Evolutionary conservation across 2,113 vertebrate species (phyloP).

Genomic region (Irena cyanogastra): DNA sequence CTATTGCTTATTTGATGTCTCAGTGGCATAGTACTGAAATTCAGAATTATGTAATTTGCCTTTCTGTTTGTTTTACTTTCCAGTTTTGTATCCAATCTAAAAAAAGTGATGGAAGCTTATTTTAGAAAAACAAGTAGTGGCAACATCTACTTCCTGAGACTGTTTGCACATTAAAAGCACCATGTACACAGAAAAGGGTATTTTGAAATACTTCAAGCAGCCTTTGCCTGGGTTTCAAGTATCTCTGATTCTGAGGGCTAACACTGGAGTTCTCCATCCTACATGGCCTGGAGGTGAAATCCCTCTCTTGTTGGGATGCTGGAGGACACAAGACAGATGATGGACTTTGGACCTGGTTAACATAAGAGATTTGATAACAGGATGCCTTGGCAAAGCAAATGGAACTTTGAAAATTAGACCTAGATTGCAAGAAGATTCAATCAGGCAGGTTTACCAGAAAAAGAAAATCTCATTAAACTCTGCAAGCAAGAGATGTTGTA

Average conservation of each 20-base stretch:
- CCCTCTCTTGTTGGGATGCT: too few relatives aligned
- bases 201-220: background rate
- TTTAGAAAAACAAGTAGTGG: background rate
- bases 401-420: too few relatives aligned
- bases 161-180: background rate
- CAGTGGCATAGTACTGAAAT: background rate
- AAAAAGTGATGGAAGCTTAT: background rate
- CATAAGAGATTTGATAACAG: too few relatives aligned
- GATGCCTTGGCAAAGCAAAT: too few relatives aligned
- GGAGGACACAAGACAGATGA: too few relatives aligned
- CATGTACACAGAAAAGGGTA: fast-evolving
- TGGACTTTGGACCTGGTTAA: too few relatives aligned
- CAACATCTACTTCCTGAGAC: background rate
- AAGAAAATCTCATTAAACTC: too few relatives aligned
- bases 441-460: too few relatives aligned
- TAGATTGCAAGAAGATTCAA: too few relatives aligned
- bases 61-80: background rate
- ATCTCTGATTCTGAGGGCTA: background rate
- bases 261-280: background rate
- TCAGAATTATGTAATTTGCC: background rate
- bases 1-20: background rate
- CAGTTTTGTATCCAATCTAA: background rate
- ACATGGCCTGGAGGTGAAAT: background rate
- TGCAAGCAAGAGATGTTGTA: too few relatives aligned
- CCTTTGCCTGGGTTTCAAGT: background rate